These are phyloP conservation scores for Ormyrus labotus DNA, from an alignment of 2,888 invertebrate species.

Conservation along the genomic window DNA sequence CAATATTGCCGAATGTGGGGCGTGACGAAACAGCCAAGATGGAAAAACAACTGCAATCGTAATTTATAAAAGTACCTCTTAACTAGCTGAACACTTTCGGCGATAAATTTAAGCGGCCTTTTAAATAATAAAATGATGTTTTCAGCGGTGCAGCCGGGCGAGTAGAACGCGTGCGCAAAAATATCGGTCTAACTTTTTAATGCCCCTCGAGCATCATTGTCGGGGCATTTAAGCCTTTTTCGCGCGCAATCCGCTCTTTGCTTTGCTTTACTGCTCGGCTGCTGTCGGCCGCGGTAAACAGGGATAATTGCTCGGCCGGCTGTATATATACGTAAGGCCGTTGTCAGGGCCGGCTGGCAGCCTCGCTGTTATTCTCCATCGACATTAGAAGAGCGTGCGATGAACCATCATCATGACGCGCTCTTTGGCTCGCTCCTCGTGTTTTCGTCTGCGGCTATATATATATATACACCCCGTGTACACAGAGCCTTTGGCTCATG, in stretches of 20 bases:
- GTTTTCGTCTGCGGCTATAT: slow-evolving; percentile 7
- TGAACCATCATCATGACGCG: slow-evolving; percentile 53
- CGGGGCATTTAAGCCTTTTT: slow-evolving; percentile 15
- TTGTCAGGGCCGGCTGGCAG: too few species aligned
- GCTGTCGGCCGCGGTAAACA: slow-evolving; percentile 62
- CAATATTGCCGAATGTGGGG: slow-evolving; percentile 9
- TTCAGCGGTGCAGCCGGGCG: background rate
- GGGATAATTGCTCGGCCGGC: slow-evolving; percentile 67
- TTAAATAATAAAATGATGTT: background rate
- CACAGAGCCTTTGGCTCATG: slow-evolving; percentile 56
- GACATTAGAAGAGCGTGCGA: slow-evolving; percentile 28
- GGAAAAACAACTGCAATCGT: background rate
- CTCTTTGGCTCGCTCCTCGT: slow-evolving; percentile 17
- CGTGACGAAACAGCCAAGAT: background rate
- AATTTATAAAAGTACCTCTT: background rate
- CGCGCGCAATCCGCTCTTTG: slow-evolving; percentile 3
- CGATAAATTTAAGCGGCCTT: background rate
- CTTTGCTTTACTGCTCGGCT: slow-evolving; percentile 24
- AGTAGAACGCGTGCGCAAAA: background rate
- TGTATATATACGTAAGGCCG: slow-evolving; percentile 27
- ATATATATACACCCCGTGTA: background rate
- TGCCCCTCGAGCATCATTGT: slow-evolving; percentile 4
- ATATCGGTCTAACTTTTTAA: background rate
- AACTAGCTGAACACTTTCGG: background rate
- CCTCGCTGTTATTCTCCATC: slow-evolving; percentile 51